Percentiles rank a stretch among this genome's conserved stretches.
Conservation (phyloP, 1,140 invertebrate species). For the Scaptomyza montana region DNA sequence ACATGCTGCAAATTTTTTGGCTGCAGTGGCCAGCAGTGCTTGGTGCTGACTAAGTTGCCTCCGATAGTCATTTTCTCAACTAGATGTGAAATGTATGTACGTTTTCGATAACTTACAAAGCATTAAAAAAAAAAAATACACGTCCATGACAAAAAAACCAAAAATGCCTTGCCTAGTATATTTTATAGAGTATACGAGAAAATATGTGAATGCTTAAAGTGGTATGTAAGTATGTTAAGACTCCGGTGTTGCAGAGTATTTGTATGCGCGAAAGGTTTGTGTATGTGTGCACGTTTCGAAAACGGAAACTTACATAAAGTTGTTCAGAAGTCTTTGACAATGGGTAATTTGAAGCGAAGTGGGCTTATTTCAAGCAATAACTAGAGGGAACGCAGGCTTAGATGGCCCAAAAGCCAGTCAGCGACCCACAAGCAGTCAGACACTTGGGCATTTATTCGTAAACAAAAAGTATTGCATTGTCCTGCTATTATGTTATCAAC, state of each 20-base stretch:
- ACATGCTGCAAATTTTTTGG: conserved; percentile 52
- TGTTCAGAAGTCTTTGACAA: conserved; percentile 61
- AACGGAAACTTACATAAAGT: conserved; percentile 51
- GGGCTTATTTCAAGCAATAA: conserved; percentile 45
- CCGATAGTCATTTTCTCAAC: neutral
- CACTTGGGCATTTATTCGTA: conserved; percentile 47
- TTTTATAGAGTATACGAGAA: too few species aligned
- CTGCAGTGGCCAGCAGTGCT: conserved; percentile 43
- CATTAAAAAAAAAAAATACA: too few species aligned
- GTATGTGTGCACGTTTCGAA: conserved; percentile 14
- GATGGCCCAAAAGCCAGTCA: neutral
- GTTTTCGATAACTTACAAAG: too few species aligned
- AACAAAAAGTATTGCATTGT: conserved; percentile 75
- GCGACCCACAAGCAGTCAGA: conserved; percentile 6
- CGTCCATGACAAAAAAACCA: too few species aligned
- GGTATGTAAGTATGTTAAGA: too few species aligned
- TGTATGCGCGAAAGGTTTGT: conserved; percentile 8
- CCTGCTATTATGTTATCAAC: conserved; percentile 78
- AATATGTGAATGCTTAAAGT: too few species aligned
- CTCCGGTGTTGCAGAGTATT: neutral
- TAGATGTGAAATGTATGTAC: too few species aligned
- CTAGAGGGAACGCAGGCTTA: conserved; percentile 11
- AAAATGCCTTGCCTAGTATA: too few species aligned
- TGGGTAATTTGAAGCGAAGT: conserved; percentile 55
- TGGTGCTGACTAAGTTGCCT: conserved; percentile 4